These are phyloP conservation scores for Eudemis profundana DNA, from an alignment of 2,888 invertebrate genomes.

Conservation along the genomic window DNA sequence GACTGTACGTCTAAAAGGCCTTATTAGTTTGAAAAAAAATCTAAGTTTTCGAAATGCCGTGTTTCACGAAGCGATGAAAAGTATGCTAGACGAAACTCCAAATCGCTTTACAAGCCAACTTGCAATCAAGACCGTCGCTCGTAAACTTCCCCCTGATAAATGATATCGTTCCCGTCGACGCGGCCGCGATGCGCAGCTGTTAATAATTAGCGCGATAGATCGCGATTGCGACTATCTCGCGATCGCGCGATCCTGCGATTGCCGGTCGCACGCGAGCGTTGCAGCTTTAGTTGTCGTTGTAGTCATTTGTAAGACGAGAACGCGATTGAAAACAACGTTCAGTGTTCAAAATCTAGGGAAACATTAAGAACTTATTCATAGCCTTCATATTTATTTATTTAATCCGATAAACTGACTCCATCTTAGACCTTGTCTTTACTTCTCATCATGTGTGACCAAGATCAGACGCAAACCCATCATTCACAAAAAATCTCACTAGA, in stretches of 20 bases:
- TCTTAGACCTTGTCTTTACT: no score
- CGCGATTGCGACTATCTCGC: conserved; percentile 24
- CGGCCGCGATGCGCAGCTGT: conserved; percentile 41
- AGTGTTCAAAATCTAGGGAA: no score
- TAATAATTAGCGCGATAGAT: conserved; percentile 42
- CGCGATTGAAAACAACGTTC: no score
- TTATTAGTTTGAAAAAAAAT: no score
- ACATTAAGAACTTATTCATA: no score
- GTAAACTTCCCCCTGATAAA: conserved; percentile 31
- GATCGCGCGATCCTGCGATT: conserved; percentile 37
- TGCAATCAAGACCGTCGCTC: conserved; percentile 8
- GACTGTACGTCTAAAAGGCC: no score
- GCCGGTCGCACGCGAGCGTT: conserved; percentile 31
- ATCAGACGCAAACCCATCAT: no score
- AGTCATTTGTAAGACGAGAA: conserved; percentile 13
- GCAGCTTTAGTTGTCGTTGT: conserved; percentile 5
- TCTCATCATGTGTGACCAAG: no score
- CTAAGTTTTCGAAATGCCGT: no score
- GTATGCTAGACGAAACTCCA: neutral
- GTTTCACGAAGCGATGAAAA: neutral
- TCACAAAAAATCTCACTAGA: no score
- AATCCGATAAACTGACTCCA: no score
- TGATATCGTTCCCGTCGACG: conserved; percentile 42
- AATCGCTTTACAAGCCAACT: conserved; percentile 26
- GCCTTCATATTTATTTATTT: no score